Evolutionary conservation across 2,888 invertebrate genomes (phyloP), one percentile per base, ranked within the genome.

Genomic region (Thysanoteuthis rhombus): DNA sequence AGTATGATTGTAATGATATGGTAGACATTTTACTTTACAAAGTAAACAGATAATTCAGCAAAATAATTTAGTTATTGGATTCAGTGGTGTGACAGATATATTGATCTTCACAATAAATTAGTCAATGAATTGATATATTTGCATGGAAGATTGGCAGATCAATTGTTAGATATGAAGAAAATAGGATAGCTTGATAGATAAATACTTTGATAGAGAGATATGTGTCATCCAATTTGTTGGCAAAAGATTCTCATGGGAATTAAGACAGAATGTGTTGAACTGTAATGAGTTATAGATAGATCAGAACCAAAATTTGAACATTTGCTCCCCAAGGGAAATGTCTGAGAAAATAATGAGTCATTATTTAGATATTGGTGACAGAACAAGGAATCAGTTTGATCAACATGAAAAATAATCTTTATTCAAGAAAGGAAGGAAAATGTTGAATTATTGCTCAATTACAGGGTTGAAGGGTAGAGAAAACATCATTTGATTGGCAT

Each of bases 181-280:
- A 32, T 28, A 58, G 32, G 58, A 28, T 32, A 58, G 58, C 28
- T 58, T 58, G 58, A 58, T 32, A 58, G 58, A 58, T 58, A 45
- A 16, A 45, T 45, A 45, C 8, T 32, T 58, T 1, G 58, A 58
- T 3, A 58, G n/a, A 8, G 8, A n/a, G 10, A 75, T 16, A 75
- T 75, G 75, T n/a, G 75, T 75, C 75, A 75, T 75, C n/a, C n/a
- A 75, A n/a, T 75, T n/a, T 75, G 75, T 75, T 75, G 75, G n/a
- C 75, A 75, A 16, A n/a, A 75, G n/a, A n/a, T 75, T 75, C 75
- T n/a, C 75, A 75, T 75, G 75, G 36, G 75, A n/a, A n/a, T 75
- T n/a, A 75, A 75, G 36, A 75, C 32, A 32, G 45, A 58, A 75
- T 75, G n/a, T 75, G 75, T 75, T 32, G 32, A 32, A n/a, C n/a